A percentile compares a stretch with the other conserved stretches of the same genome.
Evolutionary conservation across 2,113 vertebrate genomes (phyloP).

Genomic region (Callipepla squamata): DNA sequence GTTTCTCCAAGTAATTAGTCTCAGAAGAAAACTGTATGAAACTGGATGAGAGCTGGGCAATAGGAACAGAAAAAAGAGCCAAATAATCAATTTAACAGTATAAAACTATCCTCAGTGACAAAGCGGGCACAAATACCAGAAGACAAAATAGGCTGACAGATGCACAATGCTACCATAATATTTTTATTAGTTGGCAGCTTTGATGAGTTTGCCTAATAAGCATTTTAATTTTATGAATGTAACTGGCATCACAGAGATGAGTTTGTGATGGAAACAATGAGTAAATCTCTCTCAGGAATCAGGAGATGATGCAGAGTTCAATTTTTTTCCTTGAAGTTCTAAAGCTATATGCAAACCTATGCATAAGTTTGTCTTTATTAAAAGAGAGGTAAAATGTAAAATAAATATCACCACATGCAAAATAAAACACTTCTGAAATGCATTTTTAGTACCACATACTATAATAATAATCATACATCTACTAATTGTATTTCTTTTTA

Average conservation of each 20-base stretch:
- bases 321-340: not conserved
- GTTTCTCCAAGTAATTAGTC: not conserved
- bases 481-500: not conserved
- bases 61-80: not conserved
- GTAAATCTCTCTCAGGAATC: not conserved
- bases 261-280: not conserved
- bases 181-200: conserved; percentile 31
- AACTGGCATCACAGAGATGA: not conserved
- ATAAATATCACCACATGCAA: not conserved
- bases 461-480: not conserved
- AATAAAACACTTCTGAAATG: not conserved
- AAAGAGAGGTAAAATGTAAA: not conserved
- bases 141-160: not conserved
- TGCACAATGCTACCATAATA: not conserved
- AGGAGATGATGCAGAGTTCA: not conserved
- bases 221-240: conserved; percentile 35
- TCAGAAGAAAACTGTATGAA: not conserved
- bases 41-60: not conserved
- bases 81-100: conserved; percentile 22
- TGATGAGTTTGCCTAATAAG: not conserved
- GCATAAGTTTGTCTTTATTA: not conserved
- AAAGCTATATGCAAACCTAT: not conserved
- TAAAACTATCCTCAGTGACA: not conserved
- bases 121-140: not conserved
- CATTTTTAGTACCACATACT: not conserved